phyloP scores from a whole-genome alignment of 2,797 vertebrate species.

The Pipistrellus nathusii region DNA sequence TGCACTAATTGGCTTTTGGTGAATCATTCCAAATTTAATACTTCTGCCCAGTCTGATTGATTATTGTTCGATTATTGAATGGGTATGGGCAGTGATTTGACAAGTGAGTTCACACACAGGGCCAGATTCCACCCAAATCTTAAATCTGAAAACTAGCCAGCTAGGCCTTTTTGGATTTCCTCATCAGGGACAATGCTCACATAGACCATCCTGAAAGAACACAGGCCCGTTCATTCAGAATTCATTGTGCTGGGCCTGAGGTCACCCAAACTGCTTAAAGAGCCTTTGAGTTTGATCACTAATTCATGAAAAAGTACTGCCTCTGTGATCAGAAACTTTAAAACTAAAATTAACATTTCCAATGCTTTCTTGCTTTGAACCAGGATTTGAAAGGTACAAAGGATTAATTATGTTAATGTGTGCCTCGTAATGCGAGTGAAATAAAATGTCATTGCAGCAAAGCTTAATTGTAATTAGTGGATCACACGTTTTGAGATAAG shows the following conservation, averaged over 20 bases:
- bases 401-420: slow-evolving; percentile 81
- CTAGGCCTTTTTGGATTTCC: neutral
- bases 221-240: neutral
- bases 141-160: slow-evolving; percentile 46
- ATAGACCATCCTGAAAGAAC: neutral
- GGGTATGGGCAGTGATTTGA: neutral
- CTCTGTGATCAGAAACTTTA: slow-evolving; percentile 57
- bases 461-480: slow-evolving; percentile 81
- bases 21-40: neutral
- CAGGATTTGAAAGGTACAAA: slow-evolving; percentile 64
- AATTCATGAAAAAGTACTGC: neutral
- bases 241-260: slow-evolving; percentile 10
- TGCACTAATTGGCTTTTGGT: neutral
- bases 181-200: neutral
- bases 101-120: slow-evolving; percentile 1
- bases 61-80: neutral
- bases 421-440: slow-evolving; percentile 75
- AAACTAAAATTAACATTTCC: slow-evolving; percentile 61
- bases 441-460: slow-evolving; percentile 80
- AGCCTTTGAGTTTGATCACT: slow-evolving; percentile 57
- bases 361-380: slow-evolving; percentile 64
- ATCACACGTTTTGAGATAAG: slow-evolving; percentile 74
- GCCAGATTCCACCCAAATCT: neutral
- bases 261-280: slow-evolving; percentile 43
- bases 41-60: slow-evolving; percentile 21